Conservation (phyloP, 2,888 invertebrate genomes). For the Reticulitermes lucifugus region DNA sequence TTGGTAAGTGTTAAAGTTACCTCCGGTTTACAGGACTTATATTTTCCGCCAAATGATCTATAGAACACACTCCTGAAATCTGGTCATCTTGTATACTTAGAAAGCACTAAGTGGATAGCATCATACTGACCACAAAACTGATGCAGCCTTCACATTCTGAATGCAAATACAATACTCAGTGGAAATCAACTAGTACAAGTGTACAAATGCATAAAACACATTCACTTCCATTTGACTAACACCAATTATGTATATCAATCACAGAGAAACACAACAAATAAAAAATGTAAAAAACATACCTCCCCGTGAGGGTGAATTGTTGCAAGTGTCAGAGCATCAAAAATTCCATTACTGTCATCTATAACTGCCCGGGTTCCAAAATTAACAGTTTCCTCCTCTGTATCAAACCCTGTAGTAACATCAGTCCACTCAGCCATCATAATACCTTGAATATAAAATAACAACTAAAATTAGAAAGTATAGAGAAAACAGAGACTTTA, state of each 20-base stretch:
- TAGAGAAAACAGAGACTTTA: too few species aligned
- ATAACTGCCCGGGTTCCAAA: conserved; percentile 65
- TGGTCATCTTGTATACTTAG: too few species aligned
- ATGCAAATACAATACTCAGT: too few species aligned
- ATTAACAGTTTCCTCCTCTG: conserved; percentile 67
- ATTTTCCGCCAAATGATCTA: too few species aligned
- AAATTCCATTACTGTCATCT: conserved; percentile 62
- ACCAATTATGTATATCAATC: neutral
- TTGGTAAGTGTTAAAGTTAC: too few species aligned
- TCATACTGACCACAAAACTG: too few species aligned
- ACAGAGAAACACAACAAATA: neutral
- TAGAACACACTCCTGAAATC: too few species aligned
- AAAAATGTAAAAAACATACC: neutral
- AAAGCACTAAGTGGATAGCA: too few species aligned
- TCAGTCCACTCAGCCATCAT: conserved; percentile 59
- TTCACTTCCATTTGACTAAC: too few species aligned
- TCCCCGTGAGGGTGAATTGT: conserved; percentile 54
- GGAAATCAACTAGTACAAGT: too few species aligned
- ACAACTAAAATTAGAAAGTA: neutral
- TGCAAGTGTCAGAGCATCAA: conserved; percentile 66
- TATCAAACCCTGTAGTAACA: conserved; percentile 63
- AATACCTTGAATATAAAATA: neutral
- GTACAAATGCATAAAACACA: neutral
- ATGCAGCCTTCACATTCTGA: too few species aligned
- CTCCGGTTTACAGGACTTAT: too few species aligned